Evolutionary conservation across 1,140 invertebrate genomes (phyloP).

Genomic region (Sarcophaga peregrina): DNA sequence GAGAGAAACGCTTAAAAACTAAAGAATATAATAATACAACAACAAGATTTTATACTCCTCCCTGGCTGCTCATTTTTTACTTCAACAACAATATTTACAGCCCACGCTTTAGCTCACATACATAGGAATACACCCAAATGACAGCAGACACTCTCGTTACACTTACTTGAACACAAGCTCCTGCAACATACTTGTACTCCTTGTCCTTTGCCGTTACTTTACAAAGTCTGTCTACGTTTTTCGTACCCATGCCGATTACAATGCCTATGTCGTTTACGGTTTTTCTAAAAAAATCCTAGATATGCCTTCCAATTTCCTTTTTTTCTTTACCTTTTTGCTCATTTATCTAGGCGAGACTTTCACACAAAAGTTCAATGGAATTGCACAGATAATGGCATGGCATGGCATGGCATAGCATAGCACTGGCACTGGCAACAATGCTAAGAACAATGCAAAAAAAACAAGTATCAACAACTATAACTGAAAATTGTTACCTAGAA

Average conservation of each 20-base stretch:
- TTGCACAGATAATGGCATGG: background rate
- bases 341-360: background rate
- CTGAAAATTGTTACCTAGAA: too few species aligned
- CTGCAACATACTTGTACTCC: background rate
- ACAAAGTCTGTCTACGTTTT: background rate
- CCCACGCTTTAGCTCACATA: background rate
- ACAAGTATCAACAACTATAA: too few species aligned
- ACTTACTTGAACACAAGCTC: background rate
- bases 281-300: background rate
- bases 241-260: background rate
- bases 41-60: background rate
- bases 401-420: too few species aligned
- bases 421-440: background rate
- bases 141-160: too few species aligned
- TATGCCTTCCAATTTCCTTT: background rate
- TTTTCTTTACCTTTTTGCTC: background rate
- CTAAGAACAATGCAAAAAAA: background rate
- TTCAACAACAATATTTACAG: background rate
- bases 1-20: background rate
- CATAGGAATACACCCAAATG: background rate
- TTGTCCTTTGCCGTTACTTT: background rate
- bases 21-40: slow-evolving; percentile 20
- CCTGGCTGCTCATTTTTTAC: background rate
- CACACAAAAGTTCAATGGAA: slow-evolving; percentile 1
- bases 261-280: background rate